phyloP scores from a whole-genome alignment of 1,140 invertebrate species.

The Ips typographus region DNA sequence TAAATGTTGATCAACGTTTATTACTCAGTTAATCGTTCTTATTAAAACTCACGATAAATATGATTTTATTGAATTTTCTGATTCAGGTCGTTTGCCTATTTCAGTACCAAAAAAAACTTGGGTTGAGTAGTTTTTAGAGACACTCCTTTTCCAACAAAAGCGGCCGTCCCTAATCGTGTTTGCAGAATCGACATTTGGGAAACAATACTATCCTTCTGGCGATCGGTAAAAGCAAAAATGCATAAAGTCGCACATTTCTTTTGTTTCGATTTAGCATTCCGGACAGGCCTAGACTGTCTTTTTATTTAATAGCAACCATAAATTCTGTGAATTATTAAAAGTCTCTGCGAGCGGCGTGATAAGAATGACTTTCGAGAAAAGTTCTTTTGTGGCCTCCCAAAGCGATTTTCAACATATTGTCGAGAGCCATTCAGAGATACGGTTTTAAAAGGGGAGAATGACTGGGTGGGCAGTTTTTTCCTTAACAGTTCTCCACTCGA shows the following conservation, averaged over 20 bases:
- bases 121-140: too few relatives aligned
- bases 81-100: too few relatives aligned
- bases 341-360: constrained; percentile 26
- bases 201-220: constrained; percentile 7
- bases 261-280: constrained; percentile 23
- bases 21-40: too few relatives aligned
- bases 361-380: constrained; percentile 30
- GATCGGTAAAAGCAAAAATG: constrained; percentile 14
- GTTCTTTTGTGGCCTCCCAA: constrained; percentile 25
- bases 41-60: too few relatives aligned
- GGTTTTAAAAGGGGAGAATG: constrained; percentile 1
- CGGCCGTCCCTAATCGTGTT: constrained; percentile 1
- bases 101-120: too few relatives aligned
- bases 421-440: constrained; percentile 20
- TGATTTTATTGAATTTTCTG: too few relatives aligned
- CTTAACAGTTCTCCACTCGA: background rate
- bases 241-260: constrained; percentile 17
- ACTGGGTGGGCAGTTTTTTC: constrained; percentile 20
- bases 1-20: too few relatives aligned
- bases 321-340: constrained; percentile 30
- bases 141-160: background rate
- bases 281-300: constrained; percentile 19
- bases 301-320: constrained; percentile 22
- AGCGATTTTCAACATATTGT: constrained; percentile 27
- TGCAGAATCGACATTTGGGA: constrained; percentile 4